Base-by-base conservation (phyloP, 2,797 vertebrate species). In the Clarias laeviceps region DNA sequence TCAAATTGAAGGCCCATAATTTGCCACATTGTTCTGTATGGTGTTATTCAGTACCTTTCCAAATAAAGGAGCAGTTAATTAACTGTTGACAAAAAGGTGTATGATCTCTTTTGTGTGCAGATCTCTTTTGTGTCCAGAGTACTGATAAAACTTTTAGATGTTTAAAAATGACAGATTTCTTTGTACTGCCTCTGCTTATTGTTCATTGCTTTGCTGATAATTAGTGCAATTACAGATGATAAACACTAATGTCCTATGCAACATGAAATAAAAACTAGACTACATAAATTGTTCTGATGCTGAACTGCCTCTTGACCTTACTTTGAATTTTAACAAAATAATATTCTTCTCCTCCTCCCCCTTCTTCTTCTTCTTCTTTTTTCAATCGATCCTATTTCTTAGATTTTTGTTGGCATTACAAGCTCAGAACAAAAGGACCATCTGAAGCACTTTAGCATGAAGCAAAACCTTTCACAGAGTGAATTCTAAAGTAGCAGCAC, bases 1-100 rank as follows among this genome's bases (percentile, higher is more conserved):
- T 59, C 20, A 78, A 82, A 80, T 8, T 74, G 45, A 82, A 80
- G 34, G 15, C 82, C 77, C 82, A 65, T 84, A 79, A 88, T 88
- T 86, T 85, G 29, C 85, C 83, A 76, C 80, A 88, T 64, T 88
- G 59, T 89, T 85, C 84, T 74, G 79, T 90, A 86, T 88, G 82
- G 84, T 90, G 87, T 85, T 89, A 85, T 74, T 80, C 87, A 82
- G 72, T 88, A 87, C 73, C 86, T 90, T 90, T 90, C 76, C 86
- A 88, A 90, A 89, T 89, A 88, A 89, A 89, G 72, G 83, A 88
- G 72, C 82, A 82, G 87, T 88, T 85, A 69, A 82, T 79, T 87
- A 66, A 88, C 83, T 88, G 87, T 77, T 83, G 80, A 82, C 18
- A 83, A 50, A 69, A 37, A 37, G 18, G n/a, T 72, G 20, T 50